Evolutionary conservation across 2,113 vertebrate species (phyloP).

Genomic region (Lophotis ruficrista): DNA sequence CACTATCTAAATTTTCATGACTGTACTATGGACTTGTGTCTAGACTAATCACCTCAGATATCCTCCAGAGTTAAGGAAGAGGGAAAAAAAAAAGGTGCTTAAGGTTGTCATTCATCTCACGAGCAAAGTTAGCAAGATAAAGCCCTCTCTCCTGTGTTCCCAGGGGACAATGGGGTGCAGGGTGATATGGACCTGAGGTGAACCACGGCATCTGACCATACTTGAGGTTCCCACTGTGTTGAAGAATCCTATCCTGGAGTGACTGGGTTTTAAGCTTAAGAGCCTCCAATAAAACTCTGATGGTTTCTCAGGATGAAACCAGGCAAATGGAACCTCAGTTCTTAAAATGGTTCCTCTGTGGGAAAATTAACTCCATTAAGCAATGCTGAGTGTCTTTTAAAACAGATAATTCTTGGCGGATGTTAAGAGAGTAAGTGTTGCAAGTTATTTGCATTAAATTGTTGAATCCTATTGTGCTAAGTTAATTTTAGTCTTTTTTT

Average conservation of each 20-base stretch:
- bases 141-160: not conserved
- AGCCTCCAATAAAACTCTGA: not conserved
- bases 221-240: accelerated
- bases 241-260: not conserved
- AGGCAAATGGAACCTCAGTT: not conserved
- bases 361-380: not conserved
- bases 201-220: accelerated
- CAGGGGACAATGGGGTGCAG: not conserved
- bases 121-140: not conserved
- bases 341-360: not conserved
- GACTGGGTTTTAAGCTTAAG: not conserved
- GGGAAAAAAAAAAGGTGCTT: not conserved
- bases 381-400: not conserved
- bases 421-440: not conserved
- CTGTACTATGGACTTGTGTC: not conserved
- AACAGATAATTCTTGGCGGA: not conserved
- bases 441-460: not conserved
- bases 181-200: not conserved
- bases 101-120: not conserved
- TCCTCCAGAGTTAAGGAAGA: not conserved
- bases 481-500: not conserved
- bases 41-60: not conserved
- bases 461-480: not conserved
- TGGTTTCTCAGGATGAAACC: not conserved
- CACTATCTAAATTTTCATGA: not conserved